Evolutionary conservation across 2,113 vertebrate species (phyloP).

Genomic region (Corythoichthys intestinalis): DNA sequence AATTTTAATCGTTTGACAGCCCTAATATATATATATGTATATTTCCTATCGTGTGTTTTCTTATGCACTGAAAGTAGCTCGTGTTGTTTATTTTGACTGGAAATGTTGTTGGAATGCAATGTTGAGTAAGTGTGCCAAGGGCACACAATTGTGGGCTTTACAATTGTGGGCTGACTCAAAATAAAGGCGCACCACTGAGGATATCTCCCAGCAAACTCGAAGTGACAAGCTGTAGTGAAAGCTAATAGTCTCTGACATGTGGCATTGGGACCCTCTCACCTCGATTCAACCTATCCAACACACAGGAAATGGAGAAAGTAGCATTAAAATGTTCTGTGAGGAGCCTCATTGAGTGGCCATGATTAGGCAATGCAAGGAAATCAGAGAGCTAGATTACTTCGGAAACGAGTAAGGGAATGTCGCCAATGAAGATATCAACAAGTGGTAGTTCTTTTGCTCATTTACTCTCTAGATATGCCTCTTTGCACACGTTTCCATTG

Average conservation of each 20-base stretch:
- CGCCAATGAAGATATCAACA: conserved; percentile 49
- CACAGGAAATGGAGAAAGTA: conserved; percentile 48
- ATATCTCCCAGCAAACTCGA: conserved; percentile 57
- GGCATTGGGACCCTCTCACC: conserved; percentile 66
- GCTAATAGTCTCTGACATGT: conserved; percentile 66
- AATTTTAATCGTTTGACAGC: no score
- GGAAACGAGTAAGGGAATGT: conserved; percentile 56
- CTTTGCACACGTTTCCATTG: conserved; percentile 28
- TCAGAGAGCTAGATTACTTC: conserved; percentile 43
- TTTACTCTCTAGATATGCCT: conserved; percentile 36
- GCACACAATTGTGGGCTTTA: conserved; percentile 8
- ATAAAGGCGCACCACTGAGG: conserved; percentile 31
- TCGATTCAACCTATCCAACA: conserved; percentile 54
- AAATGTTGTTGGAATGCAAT: conserved; percentile 56
- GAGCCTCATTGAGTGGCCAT: conserved; percentile 20
- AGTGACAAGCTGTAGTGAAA: conserved; percentile 62
- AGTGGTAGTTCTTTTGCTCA: conserved; percentile 41
- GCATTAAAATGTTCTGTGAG: conserved; percentile 36
- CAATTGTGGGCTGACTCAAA: conserved; percentile 6
- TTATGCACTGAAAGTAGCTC: neutral
- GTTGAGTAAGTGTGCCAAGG: conserved; percentile 42
- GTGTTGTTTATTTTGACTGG: conserved; percentile 21
- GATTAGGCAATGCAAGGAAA: conserved; percentile 38
- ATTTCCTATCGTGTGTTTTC: neutral
- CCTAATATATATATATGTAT: no score